A percentile compares a stretch with the other conserved stretches of the same genome.
These are phyloP conservation scores for Morus bassanus DNA, from an alignment of 2,797 vertebrate species.

Conservation along the genomic window DNA sequence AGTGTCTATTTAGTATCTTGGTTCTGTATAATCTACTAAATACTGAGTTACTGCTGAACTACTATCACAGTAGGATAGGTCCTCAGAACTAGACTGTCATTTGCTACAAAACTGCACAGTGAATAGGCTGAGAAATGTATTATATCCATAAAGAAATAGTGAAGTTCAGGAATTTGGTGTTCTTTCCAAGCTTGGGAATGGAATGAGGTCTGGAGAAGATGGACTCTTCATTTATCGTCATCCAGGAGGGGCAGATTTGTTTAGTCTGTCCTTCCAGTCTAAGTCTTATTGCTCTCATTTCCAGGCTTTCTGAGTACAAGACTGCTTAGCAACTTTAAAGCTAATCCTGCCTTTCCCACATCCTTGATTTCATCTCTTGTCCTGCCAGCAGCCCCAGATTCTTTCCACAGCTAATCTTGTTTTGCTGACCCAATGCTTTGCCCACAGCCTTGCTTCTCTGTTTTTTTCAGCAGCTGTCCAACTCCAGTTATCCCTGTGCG, in stretches of 20 bases:
- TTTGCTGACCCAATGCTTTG: background rate
- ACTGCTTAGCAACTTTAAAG: background rate
- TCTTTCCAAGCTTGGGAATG: background rate
- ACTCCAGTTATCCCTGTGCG: background rate
- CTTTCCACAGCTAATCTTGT: background rate
- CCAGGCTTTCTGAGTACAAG: background rate
- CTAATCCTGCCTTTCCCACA: background rate
- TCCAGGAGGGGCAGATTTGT: background rate
- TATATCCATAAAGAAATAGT: background rate
- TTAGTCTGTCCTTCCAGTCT: background rate
- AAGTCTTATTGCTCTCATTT: background rate
- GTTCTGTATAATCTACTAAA: background rate
- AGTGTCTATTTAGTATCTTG: background rate
- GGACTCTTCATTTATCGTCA: background rate
- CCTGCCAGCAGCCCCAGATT: background rate
- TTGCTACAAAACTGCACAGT: background rate
- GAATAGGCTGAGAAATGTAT: background rate
- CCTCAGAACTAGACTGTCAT: background rate
- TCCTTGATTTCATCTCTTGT: background rate
- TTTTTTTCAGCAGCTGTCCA: background rate
- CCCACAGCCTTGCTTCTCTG: background rate
- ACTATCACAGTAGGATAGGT: background rate
- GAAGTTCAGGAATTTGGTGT: background rate
- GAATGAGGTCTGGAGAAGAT: background rate
- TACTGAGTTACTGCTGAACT: background rate